Base-by-base conservation (phyloP, 2,888 invertebrate species). In the Torymus tubicola region DNA sequence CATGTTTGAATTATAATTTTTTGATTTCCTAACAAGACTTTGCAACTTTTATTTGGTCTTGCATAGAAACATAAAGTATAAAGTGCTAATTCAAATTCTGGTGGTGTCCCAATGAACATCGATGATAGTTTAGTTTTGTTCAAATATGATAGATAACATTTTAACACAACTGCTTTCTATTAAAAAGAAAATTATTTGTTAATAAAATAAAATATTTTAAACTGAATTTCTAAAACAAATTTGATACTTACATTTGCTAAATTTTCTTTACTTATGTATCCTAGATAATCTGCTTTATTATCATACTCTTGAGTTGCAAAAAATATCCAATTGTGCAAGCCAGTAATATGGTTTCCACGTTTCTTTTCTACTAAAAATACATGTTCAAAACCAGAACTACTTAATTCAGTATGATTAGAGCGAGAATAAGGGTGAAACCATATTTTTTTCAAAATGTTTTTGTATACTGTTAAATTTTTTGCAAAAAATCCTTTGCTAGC, bases 301-400 rank as follows among this genome's bases (percentile, higher is more conserved):
- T 85, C 85, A n/a, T 84, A 82, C 85, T 93, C 93, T 86, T 93
- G 89, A 11, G 87, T 84, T 80, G 91, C 92, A 86, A 93, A 93
- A 83, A 91, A 92, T 8, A 93, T 87, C 94, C 94, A 94, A 88
- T 92, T 93, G 88, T 94, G 93, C 84, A 93, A 90, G 4, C 93
- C 93, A 52, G 91, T 91, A 5, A 93, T 91, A 81, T 91, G 90
- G 58, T 90, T 89, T 5, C 81, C 70, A 0, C 72, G 68, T 79
- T 91, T 90, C 84, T 92, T 92, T 87, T 94, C 94, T 14, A 93
- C 93, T n/a, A 93, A 88, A 85, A 93, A 93, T 16, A 93, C 92
- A 87, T 94, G 94, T 86, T 94, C 94, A 87, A 93, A 93, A 12
- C 93, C 94, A 75, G 92, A 92, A 81, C 93, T 93, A 78, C 93